Base-by-base conservation (phyloP, 2,113 vertebrate genomes). In the Oryzias celebensis region DNA sequence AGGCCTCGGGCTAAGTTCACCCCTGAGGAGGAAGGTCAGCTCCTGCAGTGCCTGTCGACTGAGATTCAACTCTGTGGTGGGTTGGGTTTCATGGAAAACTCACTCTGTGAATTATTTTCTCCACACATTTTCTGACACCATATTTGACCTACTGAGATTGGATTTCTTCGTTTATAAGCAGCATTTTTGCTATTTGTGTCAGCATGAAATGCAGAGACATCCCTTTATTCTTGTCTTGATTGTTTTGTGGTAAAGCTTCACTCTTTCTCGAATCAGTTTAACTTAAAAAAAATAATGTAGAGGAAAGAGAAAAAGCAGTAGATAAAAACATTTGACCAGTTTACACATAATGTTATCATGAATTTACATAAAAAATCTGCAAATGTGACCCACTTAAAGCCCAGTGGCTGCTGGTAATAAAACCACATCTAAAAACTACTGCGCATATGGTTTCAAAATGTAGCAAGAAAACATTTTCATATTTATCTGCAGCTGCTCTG, bases 21-120 rank as follows among this genome's bases (percentile, higher is more conserved):
- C 94, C 48, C 91, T 93, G 75, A 95, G 94, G 91, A 96, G 95
- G 90, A 96, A 93, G 66, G 90, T 92, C 87, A 91, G 95, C 75
- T 94, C 94, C 70, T 96, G 95, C 71, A 93, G 93, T 18, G 93
- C 96, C 62, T 98, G 94, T 82, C 93, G 92, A 65, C 92, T 95
- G 77, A 93, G 92, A 74, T 96, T 96, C 89, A 95, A 94, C 85
- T 96, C 94, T 1, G 94, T 96, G 84, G 96, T 98, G 85, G 93
- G 94, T 90, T 91, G 83, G 42, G 72, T 71, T 41, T 2, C 58
- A n/a, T 49, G 55, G 69, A 4, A 80, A 80, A 58, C 10, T 7
- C 41, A 26, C 8, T 1, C 59, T 51, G 53, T 56, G 0, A 55
- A 3, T 41, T 68, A 49, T 61, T 77, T 59, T 73, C 28, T 26